Evolutionary conservation across 2,888 invertebrate species (phyloP).

Genomic region (Carcina quercana): DNA sequence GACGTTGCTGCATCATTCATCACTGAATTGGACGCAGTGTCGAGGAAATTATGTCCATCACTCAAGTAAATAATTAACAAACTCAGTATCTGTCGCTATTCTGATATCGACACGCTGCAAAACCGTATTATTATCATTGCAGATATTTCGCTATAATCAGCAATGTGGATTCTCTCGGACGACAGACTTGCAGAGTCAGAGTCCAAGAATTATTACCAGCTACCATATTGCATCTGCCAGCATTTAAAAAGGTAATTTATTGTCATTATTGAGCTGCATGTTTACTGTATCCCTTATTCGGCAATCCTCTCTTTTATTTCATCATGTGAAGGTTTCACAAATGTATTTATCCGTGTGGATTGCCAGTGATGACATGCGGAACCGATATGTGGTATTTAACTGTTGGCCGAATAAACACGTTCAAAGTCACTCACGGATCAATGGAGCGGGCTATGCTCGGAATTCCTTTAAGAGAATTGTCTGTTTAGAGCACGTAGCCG

Average conservation of each 20-base stretch:
- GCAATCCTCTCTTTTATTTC: not conserved
- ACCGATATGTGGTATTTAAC: too few relatives aligned
- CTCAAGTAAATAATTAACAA: slow-evolving; percentile 14
- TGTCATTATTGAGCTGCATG: not conserved
- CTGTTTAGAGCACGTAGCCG: too few relatives aligned
- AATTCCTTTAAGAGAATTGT: too few relatives aligned
- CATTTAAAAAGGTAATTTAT: slow-evolving; percentile 1
- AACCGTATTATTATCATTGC: slow-evolving; percentile 3
- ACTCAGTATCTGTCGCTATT: too few relatives aligned
- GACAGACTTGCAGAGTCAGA: slow-evolving; percentile 11
- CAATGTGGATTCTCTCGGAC: slow-evolving; percentile 6
- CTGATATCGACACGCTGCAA: too few relatives aligned
- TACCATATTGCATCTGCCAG: slow-evolving; percentile 11
- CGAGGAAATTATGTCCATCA: slow-evolving; percentile 16
- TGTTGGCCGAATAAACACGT: too few relatives aligned
- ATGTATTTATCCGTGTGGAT: too few relatives aligned
- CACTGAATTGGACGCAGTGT: slow-evolving; percentile 14
- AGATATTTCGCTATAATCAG: slow-evolving; percentile 16
- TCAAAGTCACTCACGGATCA: too few relatives aligned
- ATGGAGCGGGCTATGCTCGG: too few relatives aligned
- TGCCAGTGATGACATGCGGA: too few relatives aligned
- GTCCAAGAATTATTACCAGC: slow-evolving; percentile 12
- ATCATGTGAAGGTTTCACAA: too few relatives aligned
- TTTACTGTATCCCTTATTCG: not conserved
- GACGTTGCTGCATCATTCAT: slow-evolving; percentile 8